Percentiles rank a stretch among this genome's conserved stretches.
These are phyloP conservation scores for Climacteris rufus DNA, from an alignment of 2,113 vertebrate genomes.

Conservation along the genomic window DNA sequence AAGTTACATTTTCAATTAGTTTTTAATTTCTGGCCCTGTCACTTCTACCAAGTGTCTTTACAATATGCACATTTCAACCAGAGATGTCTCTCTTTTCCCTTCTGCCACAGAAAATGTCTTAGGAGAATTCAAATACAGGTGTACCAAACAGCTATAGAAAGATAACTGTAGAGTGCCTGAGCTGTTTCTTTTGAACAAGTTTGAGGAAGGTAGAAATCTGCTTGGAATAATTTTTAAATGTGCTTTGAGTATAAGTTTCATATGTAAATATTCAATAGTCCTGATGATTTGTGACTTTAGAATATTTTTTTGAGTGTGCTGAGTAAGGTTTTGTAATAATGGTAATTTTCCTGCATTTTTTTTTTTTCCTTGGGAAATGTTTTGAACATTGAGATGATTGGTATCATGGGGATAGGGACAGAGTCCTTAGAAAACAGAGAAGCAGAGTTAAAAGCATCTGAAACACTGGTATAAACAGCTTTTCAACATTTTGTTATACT, in stretches of 20 bases:
- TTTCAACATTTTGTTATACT: conserved; percentile 38
- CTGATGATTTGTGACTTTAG: background rate
- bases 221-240: background rate
- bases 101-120: background rate
- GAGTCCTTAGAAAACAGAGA: background rate
- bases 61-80: background rate
- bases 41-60: background rate
- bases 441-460: conserved; percentile 6
- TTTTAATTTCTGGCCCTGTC: background rate
- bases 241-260: background rate
- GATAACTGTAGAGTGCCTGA: background rate
- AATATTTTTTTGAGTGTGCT: background rate
- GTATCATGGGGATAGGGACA: background rate
- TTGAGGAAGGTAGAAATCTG: background rate
- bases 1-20: background rate
- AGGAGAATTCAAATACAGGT: background rate
- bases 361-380: background rate
- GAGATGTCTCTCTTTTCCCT: background rate
- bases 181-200: background rate
- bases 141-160: background rate
- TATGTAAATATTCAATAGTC: background rate
- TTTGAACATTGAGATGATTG: background rate
- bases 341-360: background rate
- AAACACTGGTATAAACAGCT: conserved; percentile 14
- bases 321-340: background rate